Conservation (phyloP, 1,140 invertebrate species). For the Penaeus japonicus region DNA sequence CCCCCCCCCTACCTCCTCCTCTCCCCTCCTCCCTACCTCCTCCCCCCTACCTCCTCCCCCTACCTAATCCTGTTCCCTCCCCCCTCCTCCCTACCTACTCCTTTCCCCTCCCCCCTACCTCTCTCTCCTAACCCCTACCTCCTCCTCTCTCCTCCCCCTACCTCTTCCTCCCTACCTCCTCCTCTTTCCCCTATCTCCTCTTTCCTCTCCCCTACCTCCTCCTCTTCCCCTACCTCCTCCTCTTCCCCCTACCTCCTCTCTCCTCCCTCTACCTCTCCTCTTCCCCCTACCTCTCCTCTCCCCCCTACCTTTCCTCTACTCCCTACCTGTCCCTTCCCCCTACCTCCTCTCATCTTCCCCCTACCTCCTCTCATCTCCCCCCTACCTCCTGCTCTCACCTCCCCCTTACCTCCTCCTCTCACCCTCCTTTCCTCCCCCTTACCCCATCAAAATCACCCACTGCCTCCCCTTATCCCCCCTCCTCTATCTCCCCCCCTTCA, state of each 20-base stretch:
- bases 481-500: constrained; percentile 5
- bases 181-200: too few relatives aligned
- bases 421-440: not conserved
- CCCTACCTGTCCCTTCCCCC: not conserved
- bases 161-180: too few relatives aligned
- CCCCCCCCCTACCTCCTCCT: too few relatives aligned
- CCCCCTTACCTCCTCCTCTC: too few relatives aligned
- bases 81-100: not conserved
- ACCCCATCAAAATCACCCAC: not conserved
- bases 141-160: not conserved
- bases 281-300: not conserved
- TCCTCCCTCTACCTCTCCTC: not conserved
- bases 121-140: not conserved
- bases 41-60: too few relatives aligned
- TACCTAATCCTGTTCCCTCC: too few relatives aligned
- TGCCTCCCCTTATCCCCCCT: not conserved
- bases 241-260: not conserved
- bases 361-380: too few relatives aligned
- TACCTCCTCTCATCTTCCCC: not conserved
- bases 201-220: not conserved
- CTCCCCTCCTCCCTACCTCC: too few relatives aligned
- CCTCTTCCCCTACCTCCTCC: not conserved
- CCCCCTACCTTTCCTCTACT: not conserved
- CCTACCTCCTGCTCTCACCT: too few relatives aligned
- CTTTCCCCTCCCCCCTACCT: not conserved